Conservation (phyloP, 2,888 invertebrate species). For the Eustalomyia histrio region DNA sequence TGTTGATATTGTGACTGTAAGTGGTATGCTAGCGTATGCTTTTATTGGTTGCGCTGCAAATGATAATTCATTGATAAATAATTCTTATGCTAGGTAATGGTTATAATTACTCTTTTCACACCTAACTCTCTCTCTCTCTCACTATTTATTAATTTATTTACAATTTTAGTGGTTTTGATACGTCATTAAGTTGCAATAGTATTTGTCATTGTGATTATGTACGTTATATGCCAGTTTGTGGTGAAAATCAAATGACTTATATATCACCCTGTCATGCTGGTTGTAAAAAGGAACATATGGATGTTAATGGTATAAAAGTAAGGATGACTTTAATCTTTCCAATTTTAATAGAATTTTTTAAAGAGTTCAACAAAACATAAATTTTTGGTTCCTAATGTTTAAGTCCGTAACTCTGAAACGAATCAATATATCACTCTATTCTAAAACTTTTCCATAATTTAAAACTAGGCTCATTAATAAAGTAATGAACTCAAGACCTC, state of each 20-base stretch:
- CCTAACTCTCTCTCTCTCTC: too few species aligned
- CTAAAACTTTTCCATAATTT: too few species aligned
- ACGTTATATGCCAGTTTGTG: slow-evolving; percentile 86
- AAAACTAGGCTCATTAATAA: too few species aligned
- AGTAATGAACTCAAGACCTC: too few species aligned
- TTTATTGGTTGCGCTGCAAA: slow-evolving; percentile 84
- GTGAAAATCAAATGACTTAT: slow-evolving; percentile 83
- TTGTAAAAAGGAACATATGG: slow-evolving; percentile 80
- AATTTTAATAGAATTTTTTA: too few species aligned
- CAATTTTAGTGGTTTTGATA: slow-evolving; percentile 53
- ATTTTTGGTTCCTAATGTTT: too few species aligned
- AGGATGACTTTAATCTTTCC: too few species aligned
- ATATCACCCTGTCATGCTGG: slow-evolving; percentile 90
- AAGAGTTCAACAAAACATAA: too few species aligned
- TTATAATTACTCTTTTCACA: too few species aligned
- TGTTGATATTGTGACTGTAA: slow-evolving; percentile 83
- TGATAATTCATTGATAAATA: slow-evolving; percentile 79
- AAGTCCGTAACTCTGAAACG: too few species aligned
- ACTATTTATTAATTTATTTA: not conserved
- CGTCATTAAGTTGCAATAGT: slow-evolving; percentile 81
- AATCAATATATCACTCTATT: too few species aligned
- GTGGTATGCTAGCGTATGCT: slow-evolving; percentile 83
- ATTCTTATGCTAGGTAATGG: slow-evolving; percentile 68
- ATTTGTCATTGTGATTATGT: slow-evolving; percentile 85
- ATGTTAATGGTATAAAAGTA: slow-evolving; percentile 77